Evolutionary conservation across 2,113 vertebrate genomes (phyloP).

Genomic region (Sinocyclocheilus anshuiensis): DNA sequence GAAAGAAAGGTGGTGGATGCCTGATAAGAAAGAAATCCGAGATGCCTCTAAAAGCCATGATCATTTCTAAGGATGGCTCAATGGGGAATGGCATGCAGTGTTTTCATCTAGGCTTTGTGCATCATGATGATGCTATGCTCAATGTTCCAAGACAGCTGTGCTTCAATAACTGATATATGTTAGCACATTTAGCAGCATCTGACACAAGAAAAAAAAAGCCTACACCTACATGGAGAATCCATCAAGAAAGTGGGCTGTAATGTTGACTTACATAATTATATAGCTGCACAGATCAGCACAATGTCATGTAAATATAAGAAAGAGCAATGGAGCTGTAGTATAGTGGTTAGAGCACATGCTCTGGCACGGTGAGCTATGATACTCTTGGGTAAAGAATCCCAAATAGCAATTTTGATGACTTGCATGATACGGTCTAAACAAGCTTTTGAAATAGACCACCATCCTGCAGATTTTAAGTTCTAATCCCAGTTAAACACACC

Average conservation of each 20-base stretch:
- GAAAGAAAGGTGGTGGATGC: conserved; percentile 37
- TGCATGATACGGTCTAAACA: not conserved
- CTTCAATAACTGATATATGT: conserved; percentile 21
- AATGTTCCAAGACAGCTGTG: conserved; percentile 36
- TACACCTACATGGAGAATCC: not conserved
- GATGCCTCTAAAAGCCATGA: conserved; percentile 38
- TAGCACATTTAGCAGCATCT: conserved; percentile 20
- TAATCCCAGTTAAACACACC: not conserved
- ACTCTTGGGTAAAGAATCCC: not conserved
- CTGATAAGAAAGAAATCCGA: conserved; percentile 46
- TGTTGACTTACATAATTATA: not conserved
- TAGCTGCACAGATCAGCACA: conserved; percentile 6
- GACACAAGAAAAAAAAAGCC: not conserved
- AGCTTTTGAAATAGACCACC: not conserved
- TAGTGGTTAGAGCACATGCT: not conserved
- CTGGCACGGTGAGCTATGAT: not conserved
- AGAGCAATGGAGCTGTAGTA: not conserved
- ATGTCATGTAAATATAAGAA: not conserved
- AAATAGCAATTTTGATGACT: not conserved
- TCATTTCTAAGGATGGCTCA: conserved; percentile 34
- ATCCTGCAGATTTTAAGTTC: not conserved
- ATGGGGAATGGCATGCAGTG: conserved; percentile 28
- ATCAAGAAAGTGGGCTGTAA: conserved; percentile 9
- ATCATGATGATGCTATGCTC: conserved; percentile 26
- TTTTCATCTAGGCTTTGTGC: conserved; percentile 46